phyloP scores from a whole-genome alignment of 2,113 vertebrate genomes.

The Dasyornis broadbenti region DNA sequence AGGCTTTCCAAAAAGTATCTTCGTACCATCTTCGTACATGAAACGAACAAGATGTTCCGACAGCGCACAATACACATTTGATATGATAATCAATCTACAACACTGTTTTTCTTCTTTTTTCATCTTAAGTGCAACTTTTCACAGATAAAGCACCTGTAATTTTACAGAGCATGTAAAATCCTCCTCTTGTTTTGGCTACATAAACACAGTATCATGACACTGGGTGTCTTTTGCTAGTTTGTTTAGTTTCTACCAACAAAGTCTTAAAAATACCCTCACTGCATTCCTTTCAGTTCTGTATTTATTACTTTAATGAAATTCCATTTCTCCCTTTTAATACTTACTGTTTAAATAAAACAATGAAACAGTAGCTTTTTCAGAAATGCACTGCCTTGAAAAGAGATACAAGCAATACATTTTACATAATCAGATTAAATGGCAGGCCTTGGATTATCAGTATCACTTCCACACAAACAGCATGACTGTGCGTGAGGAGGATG shows the following conservation, averaged over 20 bases:
- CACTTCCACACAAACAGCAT: background rate
- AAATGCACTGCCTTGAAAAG: background rate
- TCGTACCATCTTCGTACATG: background rate
- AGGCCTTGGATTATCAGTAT: rapidly evolving
- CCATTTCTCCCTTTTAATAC: background rate
- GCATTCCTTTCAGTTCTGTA: background rate
- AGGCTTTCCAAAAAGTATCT: background rate
- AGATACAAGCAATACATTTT: background rate
- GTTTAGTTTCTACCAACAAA: background rate
- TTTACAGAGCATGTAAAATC: background rate
- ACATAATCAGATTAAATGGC: background rate
- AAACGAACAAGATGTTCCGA: background rate
- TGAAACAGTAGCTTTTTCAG: background rate
- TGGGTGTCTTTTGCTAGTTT: background rate
- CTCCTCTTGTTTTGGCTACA: background rate
- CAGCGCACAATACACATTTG: background rate
- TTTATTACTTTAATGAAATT: background rate
- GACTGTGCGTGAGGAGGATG: background rate
- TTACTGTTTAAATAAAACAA: background rate
- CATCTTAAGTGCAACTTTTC: background rate
- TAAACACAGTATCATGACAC: background rate
- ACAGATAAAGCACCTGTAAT: background rate
- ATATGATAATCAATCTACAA: background rate
- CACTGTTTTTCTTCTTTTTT: background rate
- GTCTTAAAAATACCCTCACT: background rate